Base-by-base conservation (phyloP, 2,113 vertebrate species). In the Bungarus multicinctus region DNA sequence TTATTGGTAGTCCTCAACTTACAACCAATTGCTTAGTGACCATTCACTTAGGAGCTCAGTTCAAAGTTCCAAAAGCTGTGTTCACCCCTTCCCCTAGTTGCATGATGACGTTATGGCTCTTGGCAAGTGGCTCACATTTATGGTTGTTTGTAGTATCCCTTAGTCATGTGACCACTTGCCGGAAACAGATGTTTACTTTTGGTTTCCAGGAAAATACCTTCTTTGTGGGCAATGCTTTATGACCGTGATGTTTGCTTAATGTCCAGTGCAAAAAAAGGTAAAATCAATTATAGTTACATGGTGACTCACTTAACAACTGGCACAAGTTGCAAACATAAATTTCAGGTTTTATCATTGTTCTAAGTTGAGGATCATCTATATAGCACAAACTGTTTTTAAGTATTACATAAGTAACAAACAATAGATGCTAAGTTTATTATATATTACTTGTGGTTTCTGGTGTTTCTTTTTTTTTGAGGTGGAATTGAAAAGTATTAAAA, bases 391-490 rank as follows among this genome's bases (percentile, higher is more conserved):
- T 22, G 18, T 58, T 23, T 50, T 54, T 88, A 85, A 23, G 6
- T 69, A 14, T 4, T 54, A 54, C 11, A 30, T 23, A 43, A 43
- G 52, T 64, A 92, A 58, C 12, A 90, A 53, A 52, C n/a, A 69
- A 2, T 74, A 23, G 53, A 53, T 94, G 69, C 34, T 85, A 87
- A 87, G 91, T 94, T 93, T 47, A 93, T 96, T 95, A 95, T 96
- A 95, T 95, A 96, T 96, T 96, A 96, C 95, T 95, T 95, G 16
- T 81, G 45, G 25, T 7, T 81, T 57, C 10, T 88, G 25, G 1
- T 91, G 23, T 81, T 30, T 88, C 1, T 39, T 22, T 90, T n/a
- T 50, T 64, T 69, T 11, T 0, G 1, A 0, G 39, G 27, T 91
- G 18, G 89, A 69, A 55, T 50, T 16, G 90, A 88, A 81, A 55